These are phyloP conservation scores for Lepisosteus osseus DNA, from an alignment of 2,113 vertebrate genomes.

Conservation along the genomic window DNA sequence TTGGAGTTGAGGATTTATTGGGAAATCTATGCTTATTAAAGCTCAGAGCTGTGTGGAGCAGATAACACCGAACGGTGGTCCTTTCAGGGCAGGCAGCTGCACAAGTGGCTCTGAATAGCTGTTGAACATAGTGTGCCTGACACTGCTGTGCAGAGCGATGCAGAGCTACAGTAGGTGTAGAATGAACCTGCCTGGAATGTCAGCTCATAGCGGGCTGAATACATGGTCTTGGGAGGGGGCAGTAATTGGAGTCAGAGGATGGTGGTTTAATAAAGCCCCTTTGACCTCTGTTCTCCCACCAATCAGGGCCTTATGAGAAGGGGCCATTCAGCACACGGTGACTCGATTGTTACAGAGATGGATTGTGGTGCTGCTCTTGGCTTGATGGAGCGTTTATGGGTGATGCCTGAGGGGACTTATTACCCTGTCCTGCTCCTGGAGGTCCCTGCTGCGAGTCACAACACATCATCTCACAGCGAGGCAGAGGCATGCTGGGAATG, in stretches of 20 bases:
- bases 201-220: conserved; percentile 7
- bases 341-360: conserved; percentile 44
- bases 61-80: no score
- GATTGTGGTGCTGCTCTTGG: conserved; percentile 26
- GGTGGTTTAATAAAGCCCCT: conserved; percentile 5
- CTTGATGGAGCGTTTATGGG: conserved; percentile 43
- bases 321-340: conserved; percentile 21
- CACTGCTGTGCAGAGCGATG: no score
- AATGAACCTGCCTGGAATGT: background rate
- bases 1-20: no score
- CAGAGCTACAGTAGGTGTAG: background rate
- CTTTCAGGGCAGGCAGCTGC: no score
- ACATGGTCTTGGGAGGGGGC: conserved; percentile 26
- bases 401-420: conserved; percentile 25
- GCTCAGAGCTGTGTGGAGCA: no score
- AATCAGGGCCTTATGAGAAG: conserved; percentile 23
- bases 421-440: conserved; percentile 15
- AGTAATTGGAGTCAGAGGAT: conserved; percentile 19
- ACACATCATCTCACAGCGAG: background rate
- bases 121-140: no score
- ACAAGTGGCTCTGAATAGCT: no score
- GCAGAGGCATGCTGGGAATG: no score
- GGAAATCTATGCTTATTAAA: no score
- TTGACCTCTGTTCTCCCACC: conserved; percentile 8
- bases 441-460: conserved; percentile 7